Percentiles rank a stretch among this genome's conserved stretches.
phyloP scores from a whole-genome alignment of 2,797 vertebrate genomes.

The Sebastes kiyomatsui region DNA sequence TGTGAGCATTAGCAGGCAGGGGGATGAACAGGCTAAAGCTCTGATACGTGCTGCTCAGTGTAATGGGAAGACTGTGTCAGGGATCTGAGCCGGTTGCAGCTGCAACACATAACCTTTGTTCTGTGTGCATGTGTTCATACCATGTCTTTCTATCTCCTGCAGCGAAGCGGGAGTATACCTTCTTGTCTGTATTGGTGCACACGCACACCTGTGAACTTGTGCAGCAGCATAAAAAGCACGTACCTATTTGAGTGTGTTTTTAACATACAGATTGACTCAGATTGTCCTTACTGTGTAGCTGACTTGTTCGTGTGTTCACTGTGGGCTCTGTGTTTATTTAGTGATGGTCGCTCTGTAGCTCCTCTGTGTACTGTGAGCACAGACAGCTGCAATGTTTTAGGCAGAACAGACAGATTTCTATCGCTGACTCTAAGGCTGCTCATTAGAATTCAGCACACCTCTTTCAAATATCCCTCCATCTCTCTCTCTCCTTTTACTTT shows the following conservation, averaged over 20 bases:
- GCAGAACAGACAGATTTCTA: slow-evolving; percentile 77
- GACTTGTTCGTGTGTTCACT: slow-evolving; percentile 49
- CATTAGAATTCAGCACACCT: slow-evolving; percentile 73
- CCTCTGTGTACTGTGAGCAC: slow-evolving; percentile 53
- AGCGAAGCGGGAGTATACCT: background rate
- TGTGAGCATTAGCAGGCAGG: slow-evolving; percentile 60
- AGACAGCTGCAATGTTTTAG: slow-evolving; percentile 73
- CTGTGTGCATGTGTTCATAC: slow-evolving; percentile 9
- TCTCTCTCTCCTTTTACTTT: slow-evolving; percentile 6
- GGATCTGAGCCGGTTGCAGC: slow-evolving; percentile 51
- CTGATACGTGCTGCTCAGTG: slow-evolving; percentile 59
- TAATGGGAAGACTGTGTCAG: slow-evolving; percentile 55
- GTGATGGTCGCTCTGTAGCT: slow-evolving; percentile 50
- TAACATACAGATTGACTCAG: background rate
- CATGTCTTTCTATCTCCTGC: background rate
- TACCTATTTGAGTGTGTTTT: background rate
- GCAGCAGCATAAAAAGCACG: background rate
- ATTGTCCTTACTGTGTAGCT: background rate
- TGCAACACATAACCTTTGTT: slow-evolving; percentile 50
- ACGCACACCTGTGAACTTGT: background rate
- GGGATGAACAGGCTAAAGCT: slow-evolving; percentile 65
- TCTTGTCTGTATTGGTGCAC: background rate
- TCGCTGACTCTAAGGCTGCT: slow-evolving; percentile 68
- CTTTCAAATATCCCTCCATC: slow-evolving; percentile 42
- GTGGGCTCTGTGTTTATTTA: slow-evolving; percentile 59